Percentiles rank a stretch among this genome's conserved stretches.
phyloP scores from a whole-genome alignment of 2,113 vertebrate genomes.

The Passer montanus region DNA sequence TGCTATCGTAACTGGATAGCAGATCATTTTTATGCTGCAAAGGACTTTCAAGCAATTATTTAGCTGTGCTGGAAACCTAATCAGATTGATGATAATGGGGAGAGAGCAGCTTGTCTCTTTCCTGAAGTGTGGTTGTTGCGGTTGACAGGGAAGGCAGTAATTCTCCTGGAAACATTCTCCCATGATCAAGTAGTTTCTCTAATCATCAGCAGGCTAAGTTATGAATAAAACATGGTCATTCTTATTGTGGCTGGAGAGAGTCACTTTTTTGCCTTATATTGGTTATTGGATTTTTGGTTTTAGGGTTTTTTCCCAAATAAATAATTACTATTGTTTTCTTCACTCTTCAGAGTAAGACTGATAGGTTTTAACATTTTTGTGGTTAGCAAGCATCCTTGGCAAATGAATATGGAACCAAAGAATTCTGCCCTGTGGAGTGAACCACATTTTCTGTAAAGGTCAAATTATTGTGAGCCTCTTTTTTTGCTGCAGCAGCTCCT shows the following conservation, averaged over 20 bases:
- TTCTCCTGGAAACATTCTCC: neutral
- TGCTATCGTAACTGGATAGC: neutral
- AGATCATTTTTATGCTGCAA: neutral
- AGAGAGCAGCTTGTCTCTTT: neutral
- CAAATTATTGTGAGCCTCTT: neutral
- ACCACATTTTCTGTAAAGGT: slow-evolving; percentile 25
- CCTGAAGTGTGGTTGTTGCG: neutral
- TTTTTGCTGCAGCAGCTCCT: slow-evolving; percentile 13
- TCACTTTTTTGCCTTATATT: neutral
- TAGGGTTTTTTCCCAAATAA: neutral
- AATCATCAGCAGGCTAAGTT: neutral
- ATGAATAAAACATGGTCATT: slow-evolving; percentile 8
- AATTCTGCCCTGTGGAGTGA: neutral
- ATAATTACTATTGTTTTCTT: neutral
- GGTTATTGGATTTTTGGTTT: neutral
- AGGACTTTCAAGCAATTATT: neutral
- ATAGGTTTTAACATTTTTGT: slow-evolving; percentile 6
- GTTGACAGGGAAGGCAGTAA: neutral
- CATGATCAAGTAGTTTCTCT: neutral
- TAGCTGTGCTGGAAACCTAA: neutral
- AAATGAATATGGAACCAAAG: neutral
- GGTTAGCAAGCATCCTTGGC: neutral
- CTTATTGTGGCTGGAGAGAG: neutral
- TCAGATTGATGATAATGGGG: neutral
- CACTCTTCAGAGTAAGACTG: neutral